Evolutionary conservation across 2,888 invertebrate species (phyloP).

Genomic region (Alsophila aescularia): DNA sequence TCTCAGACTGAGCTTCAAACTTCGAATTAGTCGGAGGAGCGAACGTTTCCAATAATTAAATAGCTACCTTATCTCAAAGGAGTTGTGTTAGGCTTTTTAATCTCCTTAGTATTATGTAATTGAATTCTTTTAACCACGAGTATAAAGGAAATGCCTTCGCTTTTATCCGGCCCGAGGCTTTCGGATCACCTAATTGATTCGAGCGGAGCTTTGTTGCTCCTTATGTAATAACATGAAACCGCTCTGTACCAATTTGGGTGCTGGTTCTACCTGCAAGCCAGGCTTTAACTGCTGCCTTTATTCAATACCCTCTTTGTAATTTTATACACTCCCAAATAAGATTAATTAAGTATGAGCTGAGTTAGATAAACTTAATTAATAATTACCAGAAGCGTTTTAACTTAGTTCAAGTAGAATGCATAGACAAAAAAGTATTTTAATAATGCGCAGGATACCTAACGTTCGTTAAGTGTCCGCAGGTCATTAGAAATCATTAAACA

Average conservation of each 20-base stretch:
- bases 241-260: conserved; percentile 26
- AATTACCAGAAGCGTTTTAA: not conserved
- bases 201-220: conserved; percentile 60
- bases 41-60: conserved; percentile 67
- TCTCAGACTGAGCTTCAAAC: conserved; percentile 47
- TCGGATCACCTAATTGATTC: conserved; percentile 73
- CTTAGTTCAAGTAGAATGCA: not conserved
- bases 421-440: conserved; percentile 1
- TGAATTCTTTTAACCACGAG: conserved; percentile 78
- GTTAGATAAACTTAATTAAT: not conserved
- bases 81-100: conserved; percentile 77
- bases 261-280: not conserved
- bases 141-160: conserved; percentile 74
- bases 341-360: not conserved
- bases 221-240: conserved; percentile 51
- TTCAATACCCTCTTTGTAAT: conserved; percentile 1
- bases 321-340: not conserved
- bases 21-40: conserved; percentile 52
- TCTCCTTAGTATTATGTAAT: conserved; percentile 78
- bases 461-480: conserved; percentile 18
- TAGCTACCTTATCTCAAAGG: conserved; percentile 70
- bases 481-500: conserved; percentile 55
- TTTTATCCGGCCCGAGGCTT: conserved; percentile 70
- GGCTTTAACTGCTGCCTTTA: conserved; percentile 11
- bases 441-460: not conserved